Base-by-base conservation (phyloP, 1,140 invertebrate species). In the Muscidifurax raptorellus region DNA sequence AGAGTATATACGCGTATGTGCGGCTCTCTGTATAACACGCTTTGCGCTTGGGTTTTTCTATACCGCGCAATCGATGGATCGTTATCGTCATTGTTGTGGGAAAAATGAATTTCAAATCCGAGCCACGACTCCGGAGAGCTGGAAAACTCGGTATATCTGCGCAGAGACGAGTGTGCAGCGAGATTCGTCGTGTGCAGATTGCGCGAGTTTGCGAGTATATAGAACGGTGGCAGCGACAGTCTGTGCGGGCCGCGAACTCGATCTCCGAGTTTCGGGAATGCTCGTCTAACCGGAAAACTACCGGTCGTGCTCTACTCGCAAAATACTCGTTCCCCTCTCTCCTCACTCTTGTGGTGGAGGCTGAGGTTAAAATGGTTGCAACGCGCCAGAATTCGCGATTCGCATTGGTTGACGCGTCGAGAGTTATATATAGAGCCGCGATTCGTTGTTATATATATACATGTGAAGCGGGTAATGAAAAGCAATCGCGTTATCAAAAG, bases 271-370 rank as follows among this genome's bases (percentile, higher is more conserved):
- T 80, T 86, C 74, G 82, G 40, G 75, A 80, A 75, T 78, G 74
- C 78, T 82, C 78, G 82, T 75, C 69, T 86, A 86, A 86, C 82
- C 78, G 78, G 85, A 86, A 86, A 86, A 83, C 82, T 83, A 80
- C 80, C 25, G 52, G 52, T 75, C 72, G 30, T 64, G 30, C 72
- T 75, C n/a, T 59, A 59, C 52, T 82, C n/a, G 36, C n/a, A 81
- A 81, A 72, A 81, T 81, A 74, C 25, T 52, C 44, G 67, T 27
- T 27, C 71, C 1, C 36, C n/a, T 18, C 7, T 40, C 5, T 72
- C 36, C 7, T 40, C 5, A 52, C 36, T 71, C 67, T n/a, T 6
- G 25, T 22, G 18, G 71, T 7, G 44, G 9, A 32, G 28, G 22
- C 28, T 59, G 28, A 75, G 75, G 74, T 72, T 82, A 66, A 82